These are phyloP conservation scores for Anaspis maculata DNA, from an alignment of 2,888 invertebrate species.

Conservation along the genomic window DNA sequence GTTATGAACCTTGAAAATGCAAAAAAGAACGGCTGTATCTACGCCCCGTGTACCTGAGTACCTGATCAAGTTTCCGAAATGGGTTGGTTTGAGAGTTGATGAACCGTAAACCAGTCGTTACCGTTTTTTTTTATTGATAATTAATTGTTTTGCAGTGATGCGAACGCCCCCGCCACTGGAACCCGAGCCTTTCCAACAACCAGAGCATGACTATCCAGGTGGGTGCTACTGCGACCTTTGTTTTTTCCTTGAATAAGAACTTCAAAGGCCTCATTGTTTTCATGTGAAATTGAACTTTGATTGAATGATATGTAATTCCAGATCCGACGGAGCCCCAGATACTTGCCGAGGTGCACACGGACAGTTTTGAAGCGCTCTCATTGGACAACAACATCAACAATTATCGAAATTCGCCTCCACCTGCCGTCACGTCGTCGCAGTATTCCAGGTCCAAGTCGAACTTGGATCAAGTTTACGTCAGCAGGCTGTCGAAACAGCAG, in stretches of 20 bases:
- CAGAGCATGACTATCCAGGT: constrained; percentile 38
- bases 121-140: too few species aligned
- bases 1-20: too few species aligned
- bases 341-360: constrained; percentile 25
- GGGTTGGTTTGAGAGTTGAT: too few species aligned
- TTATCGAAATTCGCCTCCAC: constrained; percentile 26
- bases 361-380: constrained; percentile 37
- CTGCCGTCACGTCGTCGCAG: constrained; percentile 24
- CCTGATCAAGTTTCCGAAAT: too few species aligned
- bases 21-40: too few species aligned
- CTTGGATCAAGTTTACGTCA: constrained; percentile 38
- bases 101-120: too few species aligned
- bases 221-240: too few species aligned
- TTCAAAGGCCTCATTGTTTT: constrained; percentile 1
- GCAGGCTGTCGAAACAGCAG: constrained; percentile 28
- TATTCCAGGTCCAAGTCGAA: constrained; percentile 41
- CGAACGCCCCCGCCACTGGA: constrained; percentile 53
- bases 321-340: constrained; percentile 48
- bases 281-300: background rate
- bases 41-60: too few species aligned
- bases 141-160: constrained; percentile 49
- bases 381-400: constrained; percentile 37
- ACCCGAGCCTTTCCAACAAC: constrained; percentile 47
- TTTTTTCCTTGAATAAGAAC: constrained; percentile 1
- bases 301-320: constrained; percentile 25